phyloP scores from a whole-genome alignment of 2,797 vertebrate genomes.

The Falco berigora region DNA sequence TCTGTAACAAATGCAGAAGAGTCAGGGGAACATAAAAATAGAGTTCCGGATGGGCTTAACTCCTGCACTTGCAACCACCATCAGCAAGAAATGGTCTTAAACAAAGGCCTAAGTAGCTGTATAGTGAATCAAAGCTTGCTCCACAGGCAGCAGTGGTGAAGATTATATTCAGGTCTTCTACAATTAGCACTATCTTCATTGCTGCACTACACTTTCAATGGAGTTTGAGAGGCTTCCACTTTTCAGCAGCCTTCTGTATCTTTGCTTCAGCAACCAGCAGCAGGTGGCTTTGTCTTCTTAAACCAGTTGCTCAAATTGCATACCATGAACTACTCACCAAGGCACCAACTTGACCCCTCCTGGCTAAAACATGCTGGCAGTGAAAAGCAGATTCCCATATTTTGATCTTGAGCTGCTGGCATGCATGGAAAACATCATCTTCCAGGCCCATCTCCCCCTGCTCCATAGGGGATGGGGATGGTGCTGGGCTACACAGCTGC shows the following conservation, averaged over 20 bases:
- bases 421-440: background rate
- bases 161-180: background rate
- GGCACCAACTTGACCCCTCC: background rate
- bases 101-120: background rate
- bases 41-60: background rate
- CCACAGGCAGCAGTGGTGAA: background rate
- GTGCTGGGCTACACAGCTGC: slow-evolving; percentile 14
- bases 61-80: background rate
- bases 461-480: background rate
- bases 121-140: background rate
- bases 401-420: background rate
- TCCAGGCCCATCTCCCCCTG: background rate
- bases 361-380: slow-evolving; percentile 15
- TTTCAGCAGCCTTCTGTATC: background rate
- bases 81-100: background rate
- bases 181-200: background rate
- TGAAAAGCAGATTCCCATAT: background rate
- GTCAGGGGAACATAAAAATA: background rate
- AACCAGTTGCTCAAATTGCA: slow-evolving; percentile 23
- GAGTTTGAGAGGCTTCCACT: background rate
- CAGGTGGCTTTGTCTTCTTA: background rate
- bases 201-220: background rate
- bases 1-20: background rate
- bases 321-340: slow-evolving; percentile 5
- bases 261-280: background rate